A percentile compares a stretch with the other conserved stretches of the same genome.
Evolutionary conservation across 2,113 vertebrate genomes (phyloP).

Genomic region (Misgurnus mizolepis): DNA sequence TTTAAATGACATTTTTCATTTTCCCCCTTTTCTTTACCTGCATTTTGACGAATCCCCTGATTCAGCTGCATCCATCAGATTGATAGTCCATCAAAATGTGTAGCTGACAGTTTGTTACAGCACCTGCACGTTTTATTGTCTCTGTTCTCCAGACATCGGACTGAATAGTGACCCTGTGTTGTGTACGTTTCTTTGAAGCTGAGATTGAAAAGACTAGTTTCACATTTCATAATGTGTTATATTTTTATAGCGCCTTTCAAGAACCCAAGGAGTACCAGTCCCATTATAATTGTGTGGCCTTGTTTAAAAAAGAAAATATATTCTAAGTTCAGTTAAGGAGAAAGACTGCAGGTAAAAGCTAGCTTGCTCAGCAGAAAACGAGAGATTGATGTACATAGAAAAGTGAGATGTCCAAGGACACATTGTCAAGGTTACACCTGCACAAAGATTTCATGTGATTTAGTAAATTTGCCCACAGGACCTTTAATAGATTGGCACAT

Average conservation of each 20-base stretch:
- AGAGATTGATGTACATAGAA: conserved; percentile 47
- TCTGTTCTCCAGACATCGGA: neutral
- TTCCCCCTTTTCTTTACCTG: conserved; percentile 25
- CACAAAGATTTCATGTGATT: conserved; percentile 33
- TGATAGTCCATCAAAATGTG: conserved; percentile 18
- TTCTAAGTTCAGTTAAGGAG: neutral
- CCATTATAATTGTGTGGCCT: conserved; percentile 6
- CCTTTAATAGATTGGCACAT: conserved; percentile 22
- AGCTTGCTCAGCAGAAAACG: conserved; percentile 38
- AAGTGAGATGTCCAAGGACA: conserved; percentile 30
- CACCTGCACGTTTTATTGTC: conserved; percentile 43
- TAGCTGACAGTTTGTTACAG: conserved; percentile 26
- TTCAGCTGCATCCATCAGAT: conserved; percentile 43
- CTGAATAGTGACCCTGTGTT: neutral
- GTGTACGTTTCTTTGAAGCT: no score
- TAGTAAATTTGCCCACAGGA: conserved; percentile 40
- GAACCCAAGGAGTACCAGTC: neutral
- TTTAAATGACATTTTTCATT: conserved; percentile 29
- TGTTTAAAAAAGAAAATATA: neutral
- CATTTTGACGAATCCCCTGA: conserved; percentile 42
- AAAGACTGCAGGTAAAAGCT: neutral
- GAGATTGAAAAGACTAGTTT: neutral
- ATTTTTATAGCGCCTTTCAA: no score
- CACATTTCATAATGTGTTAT: neutral
- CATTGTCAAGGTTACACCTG: conserved; percentile 39